Conservation (phyloP, 2,797 vertebrate species). For the Pseudochirops cupreus region DNA sequence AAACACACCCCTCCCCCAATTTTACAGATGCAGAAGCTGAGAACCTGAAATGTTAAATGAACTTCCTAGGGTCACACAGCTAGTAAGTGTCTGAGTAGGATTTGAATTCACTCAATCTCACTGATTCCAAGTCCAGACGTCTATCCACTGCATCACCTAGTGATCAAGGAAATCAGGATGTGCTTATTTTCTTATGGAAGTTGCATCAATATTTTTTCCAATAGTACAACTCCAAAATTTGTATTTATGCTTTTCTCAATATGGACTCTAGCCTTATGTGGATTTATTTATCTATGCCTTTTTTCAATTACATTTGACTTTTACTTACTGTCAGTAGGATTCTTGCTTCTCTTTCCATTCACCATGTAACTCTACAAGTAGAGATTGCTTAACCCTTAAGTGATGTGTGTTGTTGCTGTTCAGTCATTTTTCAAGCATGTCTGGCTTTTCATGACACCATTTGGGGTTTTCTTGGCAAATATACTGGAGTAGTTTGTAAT, state of each 20-base stretch:
- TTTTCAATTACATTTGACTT: conserved; percentile 5
- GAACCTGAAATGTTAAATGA: neutral
- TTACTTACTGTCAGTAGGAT: neutral
- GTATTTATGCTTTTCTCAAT: neutral
- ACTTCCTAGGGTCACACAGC: neutral
- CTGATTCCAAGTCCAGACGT: neutral
- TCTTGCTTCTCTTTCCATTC: neutral
- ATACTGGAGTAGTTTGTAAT: neutral
- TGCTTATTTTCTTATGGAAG: neutral
- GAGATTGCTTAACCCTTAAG: neutral
- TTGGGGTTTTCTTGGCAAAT: neutral
- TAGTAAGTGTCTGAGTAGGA: neutral
- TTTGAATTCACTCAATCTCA: neutral
- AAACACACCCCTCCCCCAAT: neutral
- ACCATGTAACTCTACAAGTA: neutral
- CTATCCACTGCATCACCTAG: neutral
- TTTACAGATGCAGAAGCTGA: neutral
- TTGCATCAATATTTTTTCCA: neutral
- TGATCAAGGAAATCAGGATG: neutral
- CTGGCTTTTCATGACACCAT: neutral
- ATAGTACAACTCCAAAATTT: neutral
- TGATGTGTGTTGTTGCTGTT: neutral
- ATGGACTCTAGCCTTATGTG: neutral
- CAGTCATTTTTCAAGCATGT: neutral
- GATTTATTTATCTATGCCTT: neutral